A percentile compares a stretch with the other conserved stretches of the same genome.
These are phyloP conservation scores for Oligia strigilis DNA, from an alignment of 2,888 invertebrate genomes.

Conservation along the genomic window DNA sequence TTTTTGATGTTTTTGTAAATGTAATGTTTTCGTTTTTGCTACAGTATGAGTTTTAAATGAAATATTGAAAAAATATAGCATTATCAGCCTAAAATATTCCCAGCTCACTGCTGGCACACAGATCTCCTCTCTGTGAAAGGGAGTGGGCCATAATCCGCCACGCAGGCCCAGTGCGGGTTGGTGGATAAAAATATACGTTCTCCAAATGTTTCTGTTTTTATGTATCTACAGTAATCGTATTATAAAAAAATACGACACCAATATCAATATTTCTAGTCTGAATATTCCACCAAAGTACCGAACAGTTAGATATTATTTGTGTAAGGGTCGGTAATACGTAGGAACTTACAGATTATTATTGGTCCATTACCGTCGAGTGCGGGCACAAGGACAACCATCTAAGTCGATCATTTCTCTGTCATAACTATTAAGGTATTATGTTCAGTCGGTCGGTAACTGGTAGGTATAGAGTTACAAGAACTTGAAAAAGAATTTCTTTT, in stretches of 20 bases:
- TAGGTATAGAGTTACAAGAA: neutral
- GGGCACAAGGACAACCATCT: neutral
- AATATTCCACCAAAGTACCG: neutral
- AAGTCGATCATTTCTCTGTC: conserved; percentile 14
- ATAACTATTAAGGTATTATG: conserved; percentile 21
- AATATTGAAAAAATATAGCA: neutral
- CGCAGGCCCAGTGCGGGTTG: neutral
- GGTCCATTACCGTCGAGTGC: conserved; percentile 11
- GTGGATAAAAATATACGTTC: neutral
- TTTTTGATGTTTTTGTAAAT: neutral
- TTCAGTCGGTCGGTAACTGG: neutral
- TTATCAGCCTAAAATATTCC: neutral
- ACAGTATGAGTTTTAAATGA: neutral
- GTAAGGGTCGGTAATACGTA: conserved; percentile 41
- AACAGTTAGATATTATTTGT: conserved; percentile 8
- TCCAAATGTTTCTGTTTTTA: neutral
- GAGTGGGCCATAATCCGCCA: too few species aligned
- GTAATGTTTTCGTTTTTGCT: neutral
- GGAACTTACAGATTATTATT: conserved; percentile 32
- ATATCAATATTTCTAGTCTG: neutral
- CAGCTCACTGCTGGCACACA: neutral
- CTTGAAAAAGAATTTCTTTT: neutral
- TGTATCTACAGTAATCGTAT: neutral
- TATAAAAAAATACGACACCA: neutral
- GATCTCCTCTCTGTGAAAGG: neutral